Evolutionary conservation across 2,797 vertebrate genomes (phyloP), one percentile per base, ranked within the genome.

Genomic region (Semotilus atromaculatus): DNA sequence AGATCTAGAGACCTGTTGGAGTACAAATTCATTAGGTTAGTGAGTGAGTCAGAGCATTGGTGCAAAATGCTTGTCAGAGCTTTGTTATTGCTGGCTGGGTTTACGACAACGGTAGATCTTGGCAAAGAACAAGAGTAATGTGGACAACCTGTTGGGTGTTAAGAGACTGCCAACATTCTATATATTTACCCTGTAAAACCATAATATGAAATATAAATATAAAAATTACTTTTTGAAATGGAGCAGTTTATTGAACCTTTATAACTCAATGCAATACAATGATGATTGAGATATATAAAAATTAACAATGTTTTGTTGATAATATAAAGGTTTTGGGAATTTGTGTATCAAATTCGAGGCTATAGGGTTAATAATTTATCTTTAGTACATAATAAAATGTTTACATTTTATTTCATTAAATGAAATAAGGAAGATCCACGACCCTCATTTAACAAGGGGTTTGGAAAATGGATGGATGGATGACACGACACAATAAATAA

Each of bases 31-130:
- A 64, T 64, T 82, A 74, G 51, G 43, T 74, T 51, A 48, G 40
- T 26, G 29, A 82, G 58, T 38, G 71, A 74, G 16, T 74, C 70
- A 21, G 40, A 74, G 58, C 70, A 38, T 43, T 74, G 43, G 31
- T 62, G 72, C 58, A 74, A 73, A 73, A 82, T 82, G 43, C 45
- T 38, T 70, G 16, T 23, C 55, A 43, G 36, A 62, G 66, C 26
- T 62, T 60, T 82, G 68, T 18, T 72, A 18, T 81, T 62, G 11
- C 19, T 73, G 53, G 68, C 70, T 73, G 53, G 38, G 38, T 43
- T 73, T 31, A 73, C 21, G 18, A 34, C 9, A 2, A 13, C 1
- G 5, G 53, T 40, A 26, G 34, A 43, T 43, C 55, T 78, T 62
- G n/a, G 29, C 38, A 78, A 43, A 31, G 38, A 43, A 45, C 5